Conservation (phyloP, 2,113 vertebrate species). For the Gavia stellata region DNA sequence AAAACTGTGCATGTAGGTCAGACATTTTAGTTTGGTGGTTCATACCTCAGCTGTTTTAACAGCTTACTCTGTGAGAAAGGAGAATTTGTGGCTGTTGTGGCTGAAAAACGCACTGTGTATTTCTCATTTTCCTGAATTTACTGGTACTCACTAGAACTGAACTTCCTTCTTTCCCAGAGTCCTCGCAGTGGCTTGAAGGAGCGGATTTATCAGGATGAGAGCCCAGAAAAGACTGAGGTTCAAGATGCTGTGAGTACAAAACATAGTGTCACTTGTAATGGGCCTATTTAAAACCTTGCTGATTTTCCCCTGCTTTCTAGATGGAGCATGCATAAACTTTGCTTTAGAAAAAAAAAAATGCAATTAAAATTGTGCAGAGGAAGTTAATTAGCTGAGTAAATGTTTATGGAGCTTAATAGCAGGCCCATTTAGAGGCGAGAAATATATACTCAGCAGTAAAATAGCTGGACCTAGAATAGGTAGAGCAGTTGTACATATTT, state of each 20-base stretch:
- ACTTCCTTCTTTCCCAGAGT: constrained; percentile 60
- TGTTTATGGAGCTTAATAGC: constrained; percentile 11
- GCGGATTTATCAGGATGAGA: constrained; percentile 71
- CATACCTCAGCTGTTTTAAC: background rate
- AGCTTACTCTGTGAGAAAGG: background rate
- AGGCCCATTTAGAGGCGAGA: background rate
- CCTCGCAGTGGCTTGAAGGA: constrained; percentile 73
- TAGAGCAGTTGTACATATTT: background rate
- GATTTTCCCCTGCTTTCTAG: background rate
- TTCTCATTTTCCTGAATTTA: background rate
- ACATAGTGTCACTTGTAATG: background rate
- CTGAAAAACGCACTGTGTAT: background rate
- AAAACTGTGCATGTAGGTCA: background rate
- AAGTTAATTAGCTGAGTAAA: constrained; percentile 20
- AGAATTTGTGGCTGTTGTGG: background rate
- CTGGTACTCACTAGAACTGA: background rate
- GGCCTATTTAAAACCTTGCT: background rate
- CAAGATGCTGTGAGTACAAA: constrained; percentile 73
- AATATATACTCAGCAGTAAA: background rate
- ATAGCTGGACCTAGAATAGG: background rate
- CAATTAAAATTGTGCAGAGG: background rate
- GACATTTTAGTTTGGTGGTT: background rate
- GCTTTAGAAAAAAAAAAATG: constrained; percentile 24
- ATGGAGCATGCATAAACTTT: background rate
- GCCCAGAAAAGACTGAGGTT: constrained; percentile 72